Evolutionary conservation across 1,140 invertebrate genomes (phyloP), one percentile per base, ranked within the genome.

Genomic region (Hesperophylax magnus): DNA sequence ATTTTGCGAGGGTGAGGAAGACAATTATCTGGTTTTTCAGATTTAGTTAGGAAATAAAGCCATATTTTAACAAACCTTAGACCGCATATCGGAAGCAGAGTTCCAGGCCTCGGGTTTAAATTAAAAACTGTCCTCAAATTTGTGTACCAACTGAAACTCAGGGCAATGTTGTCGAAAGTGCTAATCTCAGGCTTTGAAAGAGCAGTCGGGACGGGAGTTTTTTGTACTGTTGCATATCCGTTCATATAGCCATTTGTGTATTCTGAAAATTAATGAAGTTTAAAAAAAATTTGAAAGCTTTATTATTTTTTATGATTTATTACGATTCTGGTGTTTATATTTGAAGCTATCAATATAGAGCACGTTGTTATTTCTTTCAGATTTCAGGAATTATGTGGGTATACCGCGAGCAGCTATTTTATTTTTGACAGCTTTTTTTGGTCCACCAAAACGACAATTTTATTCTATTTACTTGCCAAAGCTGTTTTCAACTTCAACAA

Each of bases 121-220:
- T 14, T 56, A 34, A 60, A 72, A 71, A 79, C 39, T 6, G 11
- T 69, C 53, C 31, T 27, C 7, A 15, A 31, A n/a, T 67, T 79
- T 11, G 67, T 17, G n/a, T 71, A 58, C 54, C 65, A 54, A 79
- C 65, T 60, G 39, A 79, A 67, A 72, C 78, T 20, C 18, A 60
- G 54, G n/a, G 34, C 20, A 39, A 79, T 79, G 7, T 34, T 78
- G 14, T 65, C 60, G 18, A 56, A 47, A 8, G 52, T 78, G 22
- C 20, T 53, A 7, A 81, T 89, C 86, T 82, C 89, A 88, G 78
- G 89, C 89, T 87, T 79, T 93, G 92, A 14, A 67, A 93, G 92
- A 81, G 93, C 89, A 80, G 11, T 1, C 9, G 11, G 91, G 89
- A 20, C 31, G 3, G 15, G 1, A 56, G 39, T 17, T 7, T 72